Evolutionary conservation across 2,113 vertebrate genomes (phyloP), one percentile per base, ranked within the genome.

Genomic region (Silurus asotus): DNA sequence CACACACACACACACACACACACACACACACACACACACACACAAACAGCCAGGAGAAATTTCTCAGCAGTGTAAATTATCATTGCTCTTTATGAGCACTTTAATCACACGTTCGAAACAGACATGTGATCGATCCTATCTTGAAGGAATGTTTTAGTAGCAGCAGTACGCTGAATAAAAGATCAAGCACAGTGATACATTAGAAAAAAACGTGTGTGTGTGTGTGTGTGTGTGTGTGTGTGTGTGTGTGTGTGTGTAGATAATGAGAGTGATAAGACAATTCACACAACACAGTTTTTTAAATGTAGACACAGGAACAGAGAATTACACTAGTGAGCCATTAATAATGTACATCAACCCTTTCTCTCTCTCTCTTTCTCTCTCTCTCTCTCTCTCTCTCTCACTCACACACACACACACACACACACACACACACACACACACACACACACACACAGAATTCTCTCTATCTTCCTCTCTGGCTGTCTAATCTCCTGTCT

Each of bases 51-150:
- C n/a, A 49, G 76, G 59, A 64, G 84, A 78, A 83, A 64, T 82
- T 78, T 19, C 51, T 83, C 19, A 80, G 25, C 62, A 78, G 23
- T 78, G 70, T 79, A 79, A 86, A 86, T 86, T 28, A 83, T 83
- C 76, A 25, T 55, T 55, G 49, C 64, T 8, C 7, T 79, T 10
- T 72, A 78, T 77, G 13, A 82, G 85, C 53, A 86, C 61, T 49
- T 79, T 79, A 72, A 86, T 20, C 62, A 67, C 69, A n/a, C 74
- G 83, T 82, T n/a, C 51, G 70, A 7, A 55, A 55, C 51, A 25
- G 51, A 55, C 8, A 55, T 25, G 37, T 3, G 74, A 58, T 15
- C 20, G 77, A 28, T 45, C 56, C 8, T 58, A 15, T 59, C 77
- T 79, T 19, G 28, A 19, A 78, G 25, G 25, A 58, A 78, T 7